Percentiles rank a stretch among this genome's conserved stretches.
phyloP scores from a whole-genome alignment of 30 jellyfish, hydroid and myxozoan species.

The Hydractinia echinata region DNA sequence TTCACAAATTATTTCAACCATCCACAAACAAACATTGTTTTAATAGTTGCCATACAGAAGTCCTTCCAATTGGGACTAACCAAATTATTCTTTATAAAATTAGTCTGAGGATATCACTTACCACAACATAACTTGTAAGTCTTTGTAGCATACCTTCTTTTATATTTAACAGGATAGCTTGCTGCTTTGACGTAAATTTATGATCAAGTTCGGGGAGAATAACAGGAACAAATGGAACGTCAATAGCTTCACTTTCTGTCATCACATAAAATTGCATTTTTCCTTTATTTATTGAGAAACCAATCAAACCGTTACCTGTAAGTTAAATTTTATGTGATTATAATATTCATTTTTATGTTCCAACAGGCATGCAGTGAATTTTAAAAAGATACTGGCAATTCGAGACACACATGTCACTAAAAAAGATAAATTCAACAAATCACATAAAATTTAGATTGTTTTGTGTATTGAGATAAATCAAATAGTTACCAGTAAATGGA shows the following conservation, averaged over 20 bases:
- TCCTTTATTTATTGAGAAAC: conserved; percentile 43
- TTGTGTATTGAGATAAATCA: too few species aligned
- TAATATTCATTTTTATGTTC: not conserved
- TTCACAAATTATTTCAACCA: too few species aligned
- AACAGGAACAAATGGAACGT: conserved; percentile 48
- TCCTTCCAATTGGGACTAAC: too few species aligned
- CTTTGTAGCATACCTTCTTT: conserved; percentile 59
- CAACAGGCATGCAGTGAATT: too few species aligned
- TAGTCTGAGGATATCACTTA: not conserved
- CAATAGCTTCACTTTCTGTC: conserved; percentile 31
- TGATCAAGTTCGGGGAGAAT: conserved; percentile 50
- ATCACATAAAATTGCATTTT: conserved; percentile 36
- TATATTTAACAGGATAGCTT: conserved; percentile 66
- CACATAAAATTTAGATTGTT: not conserved
- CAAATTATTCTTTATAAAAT: too few species aligned
- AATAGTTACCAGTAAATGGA: conserved; percentile 76
- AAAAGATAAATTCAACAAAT: not conserved
- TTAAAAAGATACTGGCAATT: too few species aligned
- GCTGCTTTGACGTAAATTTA: conserved; percentile 48
- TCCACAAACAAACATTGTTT: too few species aligned
- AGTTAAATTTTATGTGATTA: not conserved
- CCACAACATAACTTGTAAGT: conserved; percentile 62
- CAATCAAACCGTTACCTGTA: conserved; percentile 73
- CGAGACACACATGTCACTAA: not conserved
- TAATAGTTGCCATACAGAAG: too few species aligned